Percentiles rank a stretch among this genome's conserved stretches.
Conservation (phyloP, 2,797 vertebrate genomes). For the Schizopygopsis malacanthus region DNA sequence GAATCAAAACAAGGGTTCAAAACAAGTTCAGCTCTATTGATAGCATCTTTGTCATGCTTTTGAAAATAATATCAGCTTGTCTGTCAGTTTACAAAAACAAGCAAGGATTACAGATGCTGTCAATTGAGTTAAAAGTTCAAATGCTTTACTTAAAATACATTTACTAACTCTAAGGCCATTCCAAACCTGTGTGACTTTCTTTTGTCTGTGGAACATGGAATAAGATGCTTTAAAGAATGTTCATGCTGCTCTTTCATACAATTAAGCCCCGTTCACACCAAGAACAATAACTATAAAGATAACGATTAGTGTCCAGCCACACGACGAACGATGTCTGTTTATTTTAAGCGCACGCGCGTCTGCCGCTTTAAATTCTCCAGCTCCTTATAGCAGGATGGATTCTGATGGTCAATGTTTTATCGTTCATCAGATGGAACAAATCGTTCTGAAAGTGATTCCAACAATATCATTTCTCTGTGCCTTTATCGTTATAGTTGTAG, state of each 20-base stretch:
- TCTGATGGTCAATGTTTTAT: too few relatives aligned
- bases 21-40: conserved; percentile 39
- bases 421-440: too few relatives aligned
- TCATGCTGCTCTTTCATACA: conserved; percentile 8
- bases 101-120: conserved; percentile 1
- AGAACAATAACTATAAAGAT: too few relatives aligned
- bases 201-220: neutral
- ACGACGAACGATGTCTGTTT: too few relatives aligned
- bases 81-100: neutral
- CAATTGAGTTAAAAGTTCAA: neutral
- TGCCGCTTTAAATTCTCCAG: too few relatives aligned
- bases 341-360: too few relatives aligned
- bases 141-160: conserved; percentile 9
- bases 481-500: too few relatives aligned
- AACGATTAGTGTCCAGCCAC: too few relatives aligned
- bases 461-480: too few relatives aligned
- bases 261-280: neutral
- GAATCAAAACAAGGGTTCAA: conserved; percentile 13
- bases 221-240: neutral
- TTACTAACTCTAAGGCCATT: neutral
- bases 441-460: too few relatives aligned
- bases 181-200: neutral
- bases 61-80: conserved; percentile 14
- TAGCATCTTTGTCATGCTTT: neutral
- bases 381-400: too few relatives aligned